These are phyloP conservation scores for Drosophila longiperda DNA, from an alignment of 2,888 invertebrate species.

Conservation along the genomic window DNA sequence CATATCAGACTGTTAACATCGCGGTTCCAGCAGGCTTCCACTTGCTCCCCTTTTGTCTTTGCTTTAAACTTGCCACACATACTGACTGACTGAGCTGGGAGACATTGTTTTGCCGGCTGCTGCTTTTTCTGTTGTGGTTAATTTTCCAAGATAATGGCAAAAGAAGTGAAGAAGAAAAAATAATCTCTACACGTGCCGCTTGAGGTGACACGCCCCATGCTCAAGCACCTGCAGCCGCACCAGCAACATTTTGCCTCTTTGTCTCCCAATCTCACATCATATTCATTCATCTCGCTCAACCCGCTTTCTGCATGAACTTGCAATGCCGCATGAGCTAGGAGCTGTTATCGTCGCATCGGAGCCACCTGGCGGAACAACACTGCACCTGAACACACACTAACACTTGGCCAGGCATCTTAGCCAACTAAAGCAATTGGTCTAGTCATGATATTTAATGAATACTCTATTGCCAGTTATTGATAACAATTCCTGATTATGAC, in stretches of 20 bases:
- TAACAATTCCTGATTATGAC: not conserved
- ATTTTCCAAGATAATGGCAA: constrained; percentile 78
- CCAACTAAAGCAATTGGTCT: constrained; percentile 50
- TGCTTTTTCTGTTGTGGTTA: constrained; percentile 67
- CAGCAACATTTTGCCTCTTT: constrained; percentile 4
- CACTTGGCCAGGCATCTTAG: constrained; percentile 19
- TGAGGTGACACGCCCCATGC: constrained; percentile 57
- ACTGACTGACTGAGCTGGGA: constrained; percentile 6
- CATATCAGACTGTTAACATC: constrained; percentile 59
- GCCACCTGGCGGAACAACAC: constrained; percentile 72
- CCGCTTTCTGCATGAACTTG: constrained; percentile 51
- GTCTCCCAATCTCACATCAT: constrained; percentile 5
- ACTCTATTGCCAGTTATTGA: not conserved
- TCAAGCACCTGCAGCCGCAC: constrained; percentile 37
- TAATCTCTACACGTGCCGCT: constrained; percentile 75
- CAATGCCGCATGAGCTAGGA: constrained; percentile 65
- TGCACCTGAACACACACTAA: constrained; percentile 27
- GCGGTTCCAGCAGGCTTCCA: constrained; percentile 11
- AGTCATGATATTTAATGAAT: constrained; percentile 14
- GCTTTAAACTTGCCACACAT: constrained; percentile 53
- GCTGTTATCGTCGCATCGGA: constrained; percentile 66
- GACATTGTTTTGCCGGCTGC: constrained; percentile 50
- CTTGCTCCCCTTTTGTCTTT: constrained; percentile 50
- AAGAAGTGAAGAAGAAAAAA: constrained; percentile 59
- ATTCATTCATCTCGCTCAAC: constrained; percentile 34